These are phyloP conservation scores for Gisinianus flammeolus DNA, from an alignment of 2,888 invertebrate species.

Conservation along the genomic window DNA sequence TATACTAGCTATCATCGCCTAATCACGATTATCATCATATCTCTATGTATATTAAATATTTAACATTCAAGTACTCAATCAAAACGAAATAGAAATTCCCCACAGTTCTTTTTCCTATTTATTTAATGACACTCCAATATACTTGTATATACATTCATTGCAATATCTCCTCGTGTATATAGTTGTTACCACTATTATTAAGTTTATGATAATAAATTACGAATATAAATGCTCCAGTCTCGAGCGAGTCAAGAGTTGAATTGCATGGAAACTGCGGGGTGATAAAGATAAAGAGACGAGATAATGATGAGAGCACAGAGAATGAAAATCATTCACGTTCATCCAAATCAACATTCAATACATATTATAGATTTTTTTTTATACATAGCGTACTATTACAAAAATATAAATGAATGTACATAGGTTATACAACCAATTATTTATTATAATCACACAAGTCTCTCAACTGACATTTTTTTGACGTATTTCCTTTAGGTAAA, in stretches of 20 bases:
- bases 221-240: background rate
- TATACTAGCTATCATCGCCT: background rate
- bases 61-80: background rate
- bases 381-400: too few species aligned
- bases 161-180: background rate
- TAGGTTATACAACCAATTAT: too few species aligned
- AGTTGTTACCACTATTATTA: background rate
- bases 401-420: too few species aligned
- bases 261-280: background rate
- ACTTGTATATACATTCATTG: background rate
- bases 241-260: background rate
- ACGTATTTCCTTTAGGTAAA: too few species aligned
- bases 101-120: background rate
- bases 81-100: background rate
- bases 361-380: too few species aligned
- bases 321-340: background rate
- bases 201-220: background rate
- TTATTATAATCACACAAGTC: too few species aligned
- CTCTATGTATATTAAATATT: background rate
- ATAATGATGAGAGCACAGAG: background rate
- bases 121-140: background rate
- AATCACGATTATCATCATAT: background rate
- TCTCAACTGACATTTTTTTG: too few species aligned
- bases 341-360: background rate
- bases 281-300: constrained; percentile 1